Conservation (phyloP, 2,797 vertebrate genomes). For the Lagorchestes hirsutus region DNA sequence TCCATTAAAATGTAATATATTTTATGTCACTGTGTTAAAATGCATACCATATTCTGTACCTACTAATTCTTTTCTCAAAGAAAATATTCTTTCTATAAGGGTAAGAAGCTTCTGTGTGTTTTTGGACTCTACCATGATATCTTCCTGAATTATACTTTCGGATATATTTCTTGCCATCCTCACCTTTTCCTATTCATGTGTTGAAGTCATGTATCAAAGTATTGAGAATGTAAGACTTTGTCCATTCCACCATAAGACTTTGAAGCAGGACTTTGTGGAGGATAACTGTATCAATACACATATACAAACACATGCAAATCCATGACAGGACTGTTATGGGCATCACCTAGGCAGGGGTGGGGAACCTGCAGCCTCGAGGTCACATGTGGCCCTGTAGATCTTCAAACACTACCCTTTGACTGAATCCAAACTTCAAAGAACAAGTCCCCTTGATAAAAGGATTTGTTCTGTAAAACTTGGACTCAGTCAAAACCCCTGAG, state of each 20-base stretch:
- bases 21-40: not conserved
- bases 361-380: no score
- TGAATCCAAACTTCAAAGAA: no score
- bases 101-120: not conserved
- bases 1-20: not conserved
- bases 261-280: not conserved
- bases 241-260: not conserved
- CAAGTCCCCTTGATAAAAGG: no score
- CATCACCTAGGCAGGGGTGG: not conserved
- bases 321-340: not conserved
- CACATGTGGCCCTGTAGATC: no score
- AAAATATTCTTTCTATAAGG: not conserved
- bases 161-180: not conserved
- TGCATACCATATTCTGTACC: not conserved
- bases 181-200: not conserved
- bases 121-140: not conserved
- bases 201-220: not conserved
- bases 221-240: not conserved
- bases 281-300: not conserved
- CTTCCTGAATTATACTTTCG: not conserved
- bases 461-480: no score
- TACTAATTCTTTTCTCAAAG: not conserved
- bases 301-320: not conserved
- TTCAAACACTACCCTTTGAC: no score
- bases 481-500: no score